Evolutionary conservation across 2,797 vertebrate genomes (phyloP), one percentile per base, ranked within the genome.

Genomic region (Leptoclinus maculatus): DNA sequence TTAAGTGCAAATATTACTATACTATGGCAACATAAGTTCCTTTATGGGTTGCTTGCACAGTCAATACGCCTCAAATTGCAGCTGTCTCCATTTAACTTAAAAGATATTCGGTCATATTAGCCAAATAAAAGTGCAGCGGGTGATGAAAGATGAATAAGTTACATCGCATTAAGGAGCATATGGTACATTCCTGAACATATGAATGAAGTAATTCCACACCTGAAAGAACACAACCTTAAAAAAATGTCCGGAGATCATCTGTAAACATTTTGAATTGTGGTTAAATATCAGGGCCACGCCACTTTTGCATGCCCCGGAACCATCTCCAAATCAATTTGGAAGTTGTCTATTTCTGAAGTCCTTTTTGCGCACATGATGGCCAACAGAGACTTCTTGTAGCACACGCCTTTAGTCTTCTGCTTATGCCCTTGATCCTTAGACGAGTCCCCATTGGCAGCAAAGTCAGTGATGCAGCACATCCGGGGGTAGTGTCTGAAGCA

Each of bases 311-410:
- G 83, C 11, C 90, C 91, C 21, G 91, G 93, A 39, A 89, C 83
- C 89, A 92, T 89, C 86, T 94, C 88, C 51, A 93, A 77, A 79
- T 84, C 86, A 21, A 91, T 90, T 39, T 90, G 71, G 69, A 91
- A 66, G 53, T 91, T 88, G 21, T 89, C 87, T 10, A 69, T 88
- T 54, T 95, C 93, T 68, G 87, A 78, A 66, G 87, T 91, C 64
- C 78, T 83, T 89, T 90, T 86, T 41, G 78, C 41, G n/a, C 78
- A 79, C 53, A 79, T 71, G 36, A 68, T 71, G 62, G 80, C 59
- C 53, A 87, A 76, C 41, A 83, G 49, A 51, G 80, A 80, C 66
- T 75, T 92, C 49, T 71, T 90, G 34, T 63, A 34, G 34, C 47
- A 53, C 11, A n/a, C 45, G 1, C 39, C 56, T 45, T 73, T 69